phyloP scores from a whole-genome alignment of 2,113 vertebrate species.

The Megaceryle torquata region DNA sequence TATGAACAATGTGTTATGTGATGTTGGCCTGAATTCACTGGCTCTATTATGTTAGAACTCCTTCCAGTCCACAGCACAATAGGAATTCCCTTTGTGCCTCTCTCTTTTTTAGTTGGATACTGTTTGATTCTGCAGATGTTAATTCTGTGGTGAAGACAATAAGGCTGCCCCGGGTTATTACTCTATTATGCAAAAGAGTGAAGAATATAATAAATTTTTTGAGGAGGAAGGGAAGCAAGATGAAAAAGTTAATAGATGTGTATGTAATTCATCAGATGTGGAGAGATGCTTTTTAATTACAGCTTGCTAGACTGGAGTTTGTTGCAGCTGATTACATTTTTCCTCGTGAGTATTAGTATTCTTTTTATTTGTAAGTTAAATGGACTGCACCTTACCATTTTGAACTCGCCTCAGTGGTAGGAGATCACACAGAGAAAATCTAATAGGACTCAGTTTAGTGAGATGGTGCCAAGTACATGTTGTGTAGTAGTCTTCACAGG shows the following conservation, averaged over 20 bases:
- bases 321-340: not conserved
- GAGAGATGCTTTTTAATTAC: conserved; percentile 24
- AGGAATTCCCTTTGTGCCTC: not conserved
- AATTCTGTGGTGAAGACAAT: not conserved
- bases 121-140: not conserved
- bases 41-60: not conserved
- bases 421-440: not conserved
- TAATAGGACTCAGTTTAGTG: not conserved
- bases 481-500: not conserved
- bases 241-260: not conserved
- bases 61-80: not conserved
- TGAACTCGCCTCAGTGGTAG: not conserved
- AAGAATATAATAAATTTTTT: not conserved
- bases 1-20: not conserved
- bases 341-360: not conserved
- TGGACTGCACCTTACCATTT: not conserved
- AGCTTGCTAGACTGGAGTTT: not conserved
- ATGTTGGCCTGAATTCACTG: not conserved
- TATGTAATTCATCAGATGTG: not conserved
- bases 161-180: not conserved
- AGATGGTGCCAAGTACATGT: not conserved
- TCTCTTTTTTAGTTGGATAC: not conserved
- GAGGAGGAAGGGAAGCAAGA: not conserved
- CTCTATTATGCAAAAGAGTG: not conserved
- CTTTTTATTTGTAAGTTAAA: not conserved